Evolutionary conservation across 2,113 vertebrate species (phyloP).

Genomic region (Myotis brandtii): DNA sequence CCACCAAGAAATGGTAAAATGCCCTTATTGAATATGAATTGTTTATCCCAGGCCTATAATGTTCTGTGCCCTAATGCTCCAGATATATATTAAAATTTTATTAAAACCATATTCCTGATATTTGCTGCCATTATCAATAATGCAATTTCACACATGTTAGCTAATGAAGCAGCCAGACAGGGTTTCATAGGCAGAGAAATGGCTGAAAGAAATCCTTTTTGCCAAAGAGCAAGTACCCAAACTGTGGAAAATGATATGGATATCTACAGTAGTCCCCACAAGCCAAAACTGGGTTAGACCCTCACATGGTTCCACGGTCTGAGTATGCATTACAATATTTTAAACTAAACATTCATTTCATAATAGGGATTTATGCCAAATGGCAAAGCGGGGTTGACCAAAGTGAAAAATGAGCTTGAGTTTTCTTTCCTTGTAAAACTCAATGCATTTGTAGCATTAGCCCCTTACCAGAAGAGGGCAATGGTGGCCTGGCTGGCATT

Average conservation of each 20-base stretch:
- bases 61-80: conserved; percentile 61
- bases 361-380: conserved; percentile 58
- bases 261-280: conserved; percentile 58
- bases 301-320: conserved; percentile 42
- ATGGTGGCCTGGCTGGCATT: conserved; percentile 21
- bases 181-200: conserved; percentile 64
- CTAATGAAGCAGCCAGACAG: conserved; percentile 67
- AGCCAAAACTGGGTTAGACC: conserved; percentile 65
- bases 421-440: conserved; percentile 41
- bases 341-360: conserved; percentile 73
- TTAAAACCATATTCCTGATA: conserved; percentile 72
- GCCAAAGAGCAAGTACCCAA: conserved; percentile 51
- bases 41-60: conserved; percentile 68
- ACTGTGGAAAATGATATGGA: conserved; percentile 65
- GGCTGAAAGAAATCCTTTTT: conserved; percentile 64
- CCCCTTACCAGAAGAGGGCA: conserved; percentile 68
- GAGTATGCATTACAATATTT: conserved; percentile 69
- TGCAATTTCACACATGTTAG: conserved; percentile 69
- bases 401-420: conserved; percentile 46
- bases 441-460: conserved; percentile 50
- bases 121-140: conserved; percentile 57
- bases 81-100: conserved; percentile 73
- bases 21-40: conserved; percentile 52
- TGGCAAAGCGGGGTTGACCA: conserved; percentile 34
- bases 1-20: conserved; percentile 67